Conservation (phyloP, 2,888 invertebrate species). For the Adela reaumurella region DNA sequence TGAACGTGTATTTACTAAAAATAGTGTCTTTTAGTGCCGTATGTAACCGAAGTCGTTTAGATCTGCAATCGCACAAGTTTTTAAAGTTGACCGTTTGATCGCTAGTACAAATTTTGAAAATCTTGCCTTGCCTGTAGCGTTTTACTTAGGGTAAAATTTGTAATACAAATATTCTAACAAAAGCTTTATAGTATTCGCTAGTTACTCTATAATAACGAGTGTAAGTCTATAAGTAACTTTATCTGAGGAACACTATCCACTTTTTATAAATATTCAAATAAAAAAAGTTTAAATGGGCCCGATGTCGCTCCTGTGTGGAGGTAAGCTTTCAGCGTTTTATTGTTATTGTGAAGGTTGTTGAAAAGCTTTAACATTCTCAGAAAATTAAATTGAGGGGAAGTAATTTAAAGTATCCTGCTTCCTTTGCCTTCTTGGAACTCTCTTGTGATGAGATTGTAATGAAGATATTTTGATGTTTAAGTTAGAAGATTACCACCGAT, state of each 20-base stretch:
- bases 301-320: neutral
- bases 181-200: neutral
- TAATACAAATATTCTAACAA: neutral
- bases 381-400: no score
- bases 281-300: neutral
- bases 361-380: no score
- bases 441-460: no score
- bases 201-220: neutral
- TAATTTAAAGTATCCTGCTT: no score
- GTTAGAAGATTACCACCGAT: no score
- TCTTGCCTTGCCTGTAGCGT: conserved; percentile 7
- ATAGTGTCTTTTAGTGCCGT: conserved; percentile 55
- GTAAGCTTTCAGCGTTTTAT: neutral
- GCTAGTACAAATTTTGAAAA: conserved; percentile 50
- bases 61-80: conserved; percentile 24
- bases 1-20: conserved; percentile 19
- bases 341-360: no score
- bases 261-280: neutral
- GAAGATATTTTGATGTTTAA: no score
- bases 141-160: neutral
- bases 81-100: conserved; percentile 18
- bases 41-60: conserved; percentile 14
- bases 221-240: neutral
- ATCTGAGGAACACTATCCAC: neutral
- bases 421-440: no score